Evolutionary conservation across 2,888 invertebrate species (phyloP).

Genomic region (Andrena hattorfiana): DNA sequence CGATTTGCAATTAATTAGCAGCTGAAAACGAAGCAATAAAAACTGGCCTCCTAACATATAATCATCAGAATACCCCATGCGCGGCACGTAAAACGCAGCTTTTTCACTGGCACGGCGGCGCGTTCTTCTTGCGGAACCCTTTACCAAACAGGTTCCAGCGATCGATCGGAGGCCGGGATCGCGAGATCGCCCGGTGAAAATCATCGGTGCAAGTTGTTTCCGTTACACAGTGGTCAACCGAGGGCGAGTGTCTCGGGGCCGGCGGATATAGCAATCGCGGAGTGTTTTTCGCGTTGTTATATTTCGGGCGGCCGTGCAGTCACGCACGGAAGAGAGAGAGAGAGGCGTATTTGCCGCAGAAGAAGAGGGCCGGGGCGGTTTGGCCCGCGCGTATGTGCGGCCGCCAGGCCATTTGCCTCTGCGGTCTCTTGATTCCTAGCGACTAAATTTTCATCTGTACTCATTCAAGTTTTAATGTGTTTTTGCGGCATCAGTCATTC

Average conservation of each 20-base stretch:
- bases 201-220: constrained; percentile 68
- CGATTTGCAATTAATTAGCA: too few relatives aligned
- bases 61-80: neutral
- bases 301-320: constrained; percentile 79
- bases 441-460: constrained; percentile 84
- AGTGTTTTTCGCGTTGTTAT: constrained; percentile 79
- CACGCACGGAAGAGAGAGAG: constrained; percentile 56
- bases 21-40: too few relatives aligned
- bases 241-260: constrained; percentile 67
- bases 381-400: constrained; percentile 74
- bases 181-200: constrained; percentile 65
- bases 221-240: constrained; percentile 73
- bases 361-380: constrained; percentile 59
- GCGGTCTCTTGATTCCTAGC: constrained; percentile 84
- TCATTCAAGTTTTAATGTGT: constrained; percentile 85
- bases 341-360: constrained; percentile 41
- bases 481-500: constrained; percentile 85
- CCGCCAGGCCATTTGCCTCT: constrained; percentile 84
- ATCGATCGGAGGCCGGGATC: constrained; percentile 31
- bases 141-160: neutral
- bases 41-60: too few relatives aligned
- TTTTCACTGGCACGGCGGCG: neutral
- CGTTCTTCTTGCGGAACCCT: constrained; percentile 1
- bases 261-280: constrained; percentile 74
- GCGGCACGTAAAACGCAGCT: neutral